Conservation (phyloP, 2,113 vertebrate species). For the Vulpes vulpes region DNA sequence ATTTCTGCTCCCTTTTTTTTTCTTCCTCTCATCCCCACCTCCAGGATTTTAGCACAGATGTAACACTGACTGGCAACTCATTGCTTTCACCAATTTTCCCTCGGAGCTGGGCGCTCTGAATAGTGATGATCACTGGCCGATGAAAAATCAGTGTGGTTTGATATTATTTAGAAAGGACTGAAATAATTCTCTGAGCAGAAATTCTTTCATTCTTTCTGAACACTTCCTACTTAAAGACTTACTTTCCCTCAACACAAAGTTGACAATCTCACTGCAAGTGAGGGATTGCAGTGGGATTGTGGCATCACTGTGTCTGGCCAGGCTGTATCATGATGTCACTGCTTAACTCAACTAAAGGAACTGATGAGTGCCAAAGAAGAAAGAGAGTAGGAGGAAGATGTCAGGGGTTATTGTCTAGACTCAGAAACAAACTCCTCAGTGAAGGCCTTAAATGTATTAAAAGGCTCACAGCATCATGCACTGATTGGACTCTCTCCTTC, state of each 20-base stretch:
- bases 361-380: constrained; percentile 28
- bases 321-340: background rate
- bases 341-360: constrained; percentile 50
- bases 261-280: constrained; percentile 28
- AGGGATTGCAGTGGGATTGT: background rate
- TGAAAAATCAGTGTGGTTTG: constrained; percentile 35
- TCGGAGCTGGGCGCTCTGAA: background rate
- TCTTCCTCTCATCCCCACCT: background rate
- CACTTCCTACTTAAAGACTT: background rate
- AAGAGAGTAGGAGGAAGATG: background rate
- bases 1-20: background rate
- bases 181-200: constrained; percentile 67
- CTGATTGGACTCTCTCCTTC: background rate
- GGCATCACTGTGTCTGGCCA: background rate
- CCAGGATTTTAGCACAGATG: background rate
- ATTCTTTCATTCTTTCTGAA: constrained; percentile 57
- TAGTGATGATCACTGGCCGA: constrained; percentile 1
- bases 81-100: constrained; percentile 58
- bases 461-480: background rate
- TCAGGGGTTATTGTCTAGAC: background rate
- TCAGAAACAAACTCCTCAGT: background rate
- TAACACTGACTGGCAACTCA: constrained; percentile 61
- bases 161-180: constrained; percentile 74
- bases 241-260: background rate
- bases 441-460: background rate